These are phyloP conservation scores for Taurulus bubalis DNA, from an alignment of 2,113 vertebrate genomes.

Conservation along the genomic window DNA sequence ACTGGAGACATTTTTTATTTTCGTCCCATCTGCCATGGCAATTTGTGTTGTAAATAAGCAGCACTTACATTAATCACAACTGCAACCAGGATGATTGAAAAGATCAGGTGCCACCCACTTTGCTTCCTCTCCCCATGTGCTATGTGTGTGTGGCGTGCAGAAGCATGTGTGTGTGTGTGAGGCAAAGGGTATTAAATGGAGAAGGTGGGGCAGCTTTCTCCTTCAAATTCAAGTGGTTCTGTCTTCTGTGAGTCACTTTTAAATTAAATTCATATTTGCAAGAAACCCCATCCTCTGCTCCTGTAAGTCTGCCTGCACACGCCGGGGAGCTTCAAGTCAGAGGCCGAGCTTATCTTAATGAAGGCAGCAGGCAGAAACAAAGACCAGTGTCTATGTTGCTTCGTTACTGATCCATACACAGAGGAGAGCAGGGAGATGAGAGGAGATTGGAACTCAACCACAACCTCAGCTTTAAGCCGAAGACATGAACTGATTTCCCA, in stretches of 20 bases:
- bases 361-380: constrained; percentile 40
- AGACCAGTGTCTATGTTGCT: constrained; percentile 27
- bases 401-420: constrained; percentile 31
- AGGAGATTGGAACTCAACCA: constrained; percentile 23
- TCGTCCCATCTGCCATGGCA: constrained; percentile 16
- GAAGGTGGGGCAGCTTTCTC: constrained; percentile 37
- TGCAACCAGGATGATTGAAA: constrained; percentile 56
- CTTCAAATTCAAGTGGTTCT: constrained; percentile 63
- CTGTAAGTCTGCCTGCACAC: constrained; percentile 32
- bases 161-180: constrained; percentile 6
- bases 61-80: constrained; percentile 58
- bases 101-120: constrained; percentile 47
- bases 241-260: constrained; percentile 46
- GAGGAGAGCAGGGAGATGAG: constrained; percentile 10
- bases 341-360: constrained; percentile 41
- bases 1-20: constrained; percentile 28
- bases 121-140: constrained; percentile 15
- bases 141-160: background rate
- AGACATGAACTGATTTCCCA: constrained; percentile 51
- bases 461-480: constrained; percentile 36
- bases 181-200: constrained; percentile 2
- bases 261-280: constrained; percentile 59
- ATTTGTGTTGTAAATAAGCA: constrained; percentile 58
- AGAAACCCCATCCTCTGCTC: constrained; percentile 27
- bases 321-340: constrained; percentile 26